phyloP scores from a whole-genome alignment of 2,888 invertebrate species.

The Conomelus anceps region DNA sequence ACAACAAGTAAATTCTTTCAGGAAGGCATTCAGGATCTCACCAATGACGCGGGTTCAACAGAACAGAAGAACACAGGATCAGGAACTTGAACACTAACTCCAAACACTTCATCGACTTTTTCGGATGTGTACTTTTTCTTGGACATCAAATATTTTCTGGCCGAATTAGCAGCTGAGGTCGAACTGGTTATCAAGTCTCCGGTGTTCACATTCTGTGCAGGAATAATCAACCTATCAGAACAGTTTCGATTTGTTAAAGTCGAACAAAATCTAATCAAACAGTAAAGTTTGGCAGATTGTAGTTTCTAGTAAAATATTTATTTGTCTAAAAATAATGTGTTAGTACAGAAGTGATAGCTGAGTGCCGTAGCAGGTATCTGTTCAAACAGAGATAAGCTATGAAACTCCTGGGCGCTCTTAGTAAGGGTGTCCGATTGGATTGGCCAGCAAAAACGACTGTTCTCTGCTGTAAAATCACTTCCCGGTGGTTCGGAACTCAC shows the following conservation, averaged over 20 bases:
- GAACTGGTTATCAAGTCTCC: conserved; percentile 68
- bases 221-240: background rate
- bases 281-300: background rate
- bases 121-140: conserved; percentile 34
- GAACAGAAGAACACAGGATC: conserved; percentile 96
- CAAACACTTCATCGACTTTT: conserved; percentile 42
- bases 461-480: too few species aligned
- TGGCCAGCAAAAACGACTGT: too few species aligned
- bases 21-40: conserved; percentile 22
- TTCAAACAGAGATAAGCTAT: too few species aligned
- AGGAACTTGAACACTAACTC: conserved; percentile 63
- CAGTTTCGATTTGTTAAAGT: background rate
- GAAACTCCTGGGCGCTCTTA: too few species aligned
- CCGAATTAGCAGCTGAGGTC: conserved; percentile 50
- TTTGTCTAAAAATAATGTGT: too few species aligned
- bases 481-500: too few species aligned
- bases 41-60: conserved; percentile 78
- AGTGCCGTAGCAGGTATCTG: too few species aligned
- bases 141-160: conserved; percentile 47
- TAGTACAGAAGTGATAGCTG: too few species aligned
- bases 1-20: too few species aligned
- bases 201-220: background rate
- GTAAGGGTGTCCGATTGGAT: too few species aligned
- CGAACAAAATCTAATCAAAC: background rate
- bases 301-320: background rate